Evolutionary conservation across 2,797 vertebrate species (phyloP).

Genomic region (Tangara arthus): DNA sequence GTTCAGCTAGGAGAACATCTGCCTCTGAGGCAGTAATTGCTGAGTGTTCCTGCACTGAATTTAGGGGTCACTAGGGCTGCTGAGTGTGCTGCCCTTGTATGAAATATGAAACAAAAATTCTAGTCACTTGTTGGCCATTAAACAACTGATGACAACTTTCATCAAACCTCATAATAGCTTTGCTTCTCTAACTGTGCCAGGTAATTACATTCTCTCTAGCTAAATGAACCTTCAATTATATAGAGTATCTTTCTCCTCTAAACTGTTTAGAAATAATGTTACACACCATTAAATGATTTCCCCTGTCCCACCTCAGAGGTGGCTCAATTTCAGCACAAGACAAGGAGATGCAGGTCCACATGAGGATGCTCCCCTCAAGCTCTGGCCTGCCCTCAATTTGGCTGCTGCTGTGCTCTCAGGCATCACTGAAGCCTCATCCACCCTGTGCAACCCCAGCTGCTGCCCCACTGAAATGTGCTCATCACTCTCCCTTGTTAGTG

Average conservation of each 20-base stretch:
- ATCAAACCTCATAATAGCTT: constrained; percentile 12
- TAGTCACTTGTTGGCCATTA: constrained; percentile 33
- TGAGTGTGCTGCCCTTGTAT: constrained; percentile 12
- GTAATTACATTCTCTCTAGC: constrained; percentile 34
- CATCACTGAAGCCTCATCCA: fast-evolving
- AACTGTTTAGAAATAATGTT: not conserved
- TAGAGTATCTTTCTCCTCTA: constrained; percentile 19
- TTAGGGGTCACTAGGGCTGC: constrained; percentile 27
- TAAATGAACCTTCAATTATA: constrained; percentile 53
- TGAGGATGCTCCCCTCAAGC: not conserved
- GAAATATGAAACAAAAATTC: constrained; percentile 42
- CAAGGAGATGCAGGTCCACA: not conserved
- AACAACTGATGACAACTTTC: constrained; percentile 38
- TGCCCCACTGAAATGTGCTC: not conserved
- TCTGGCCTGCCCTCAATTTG: fast-evolving
- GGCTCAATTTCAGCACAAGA: not conserved
- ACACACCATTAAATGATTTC: not conserved
- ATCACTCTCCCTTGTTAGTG: not conserved
- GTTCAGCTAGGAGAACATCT: not conserved
- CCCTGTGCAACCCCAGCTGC: not conserved
- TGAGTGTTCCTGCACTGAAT: not conserved
- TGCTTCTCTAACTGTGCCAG: not conserved
- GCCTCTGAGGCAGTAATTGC: constrained; percentile 8
- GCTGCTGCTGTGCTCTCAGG: not conserved
- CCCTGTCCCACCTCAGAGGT: not conserved